Evolutionary conservation across 1,140 invertebrate genomes (phyloP), one percentile per base, ranked within the genome.

Genomic region (Globodera rostochiensis): DNA sequence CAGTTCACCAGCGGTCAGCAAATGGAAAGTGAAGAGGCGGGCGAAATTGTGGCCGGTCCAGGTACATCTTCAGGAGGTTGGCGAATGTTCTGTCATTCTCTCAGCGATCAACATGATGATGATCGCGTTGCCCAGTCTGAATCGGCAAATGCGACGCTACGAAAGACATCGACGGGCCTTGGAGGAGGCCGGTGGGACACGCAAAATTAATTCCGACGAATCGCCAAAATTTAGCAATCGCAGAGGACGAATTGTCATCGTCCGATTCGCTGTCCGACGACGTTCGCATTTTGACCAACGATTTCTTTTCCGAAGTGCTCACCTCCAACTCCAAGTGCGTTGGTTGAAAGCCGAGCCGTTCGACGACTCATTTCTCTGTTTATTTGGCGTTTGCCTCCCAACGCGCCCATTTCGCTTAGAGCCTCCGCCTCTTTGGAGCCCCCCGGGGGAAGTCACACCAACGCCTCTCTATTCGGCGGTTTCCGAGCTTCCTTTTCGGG

Each of bases 101-200:
- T 36, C 80, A 88, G 87, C 84, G 15, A 84, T 89, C 9, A 90
- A 90, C 80, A 81, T 89, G 49, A 84, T 89, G 85, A 89, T 89
- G 88, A 73, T 87, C 50, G 88, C 88, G 5, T 81, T 89, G 5
- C 88, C 88, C 9, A 85, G 88, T 13, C 84, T 89, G 82, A 82
- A 87, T 8, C 80, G 81, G 15, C 84, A 85, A n/a, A 89, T 89
- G 66, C 36, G 81, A 69, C 85, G 84, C 57, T 89, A 81, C 73
- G 87, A 88, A 74, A 69, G 88, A 19, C 88, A 88, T 46, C 77
- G 82, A 73, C 70, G 76, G 46, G 87, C 87, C 1, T 77, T 88
- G 36, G 83, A 89, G 71, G 73, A 86, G 13, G 87, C 87, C 83
- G 88, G 87, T 87, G 87, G 87, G 25, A 84, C 21, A 74, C 46